Conservation (phyloP, 1,140 invertebrate genomes). For the Bilobella aurantiaca region DNA sequence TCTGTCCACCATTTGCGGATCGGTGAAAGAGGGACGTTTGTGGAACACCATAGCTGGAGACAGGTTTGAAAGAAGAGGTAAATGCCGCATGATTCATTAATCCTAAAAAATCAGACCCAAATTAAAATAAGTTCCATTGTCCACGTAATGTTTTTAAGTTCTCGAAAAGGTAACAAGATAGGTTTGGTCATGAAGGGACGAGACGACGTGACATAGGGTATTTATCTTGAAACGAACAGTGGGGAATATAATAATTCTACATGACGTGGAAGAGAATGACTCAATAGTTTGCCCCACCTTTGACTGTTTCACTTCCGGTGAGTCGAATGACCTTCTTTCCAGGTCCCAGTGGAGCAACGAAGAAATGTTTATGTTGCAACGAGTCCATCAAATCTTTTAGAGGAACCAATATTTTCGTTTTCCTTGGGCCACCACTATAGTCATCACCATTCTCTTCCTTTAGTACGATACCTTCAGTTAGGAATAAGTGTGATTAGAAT, state of each 20-base stretch:
- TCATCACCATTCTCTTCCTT: slow-evolving; percentile 20
- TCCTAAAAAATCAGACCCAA: no score
- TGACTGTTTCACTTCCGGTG: slow-evolving; percentile 30
- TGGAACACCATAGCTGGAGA: slow-evolving; percentile 6
- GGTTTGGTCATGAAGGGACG: no score
- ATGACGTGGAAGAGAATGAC: slow-evolving; percentile 2
- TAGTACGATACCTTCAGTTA: slow-evolving; percentile 25
- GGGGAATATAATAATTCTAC: no score
- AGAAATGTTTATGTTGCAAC: slow-evolving; percentile 30
- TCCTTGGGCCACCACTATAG: slow-evolving; percentile 19
- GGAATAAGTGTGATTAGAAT: no score
- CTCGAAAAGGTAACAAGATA: no score
- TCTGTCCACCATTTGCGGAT: background rate
- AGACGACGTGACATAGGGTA: no score
- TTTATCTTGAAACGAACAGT: no score
- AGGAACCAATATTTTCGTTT: slow-evolving; percentile 34
- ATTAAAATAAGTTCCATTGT: no score
- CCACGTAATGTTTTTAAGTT: no score
- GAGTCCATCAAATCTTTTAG: slow-evolving; percentile 31
- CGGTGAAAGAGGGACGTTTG: slow-evolving; percentile 1
- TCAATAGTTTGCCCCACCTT: slow-evolving; percentile 18
- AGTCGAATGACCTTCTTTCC: slow-evolving; percentile 33
- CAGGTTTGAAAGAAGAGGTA: background rate
- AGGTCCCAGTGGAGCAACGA: slow-evolving; percentile 28
- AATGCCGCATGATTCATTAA: no score